Percentiles rank a stretch among this genome's conserved stretches.
These are phyloP conservation scores for Epinephelus lanceolatus DNA, from an alignment of 2,113 vertebrate genomes.

Conservation along the genomic window DNA sequence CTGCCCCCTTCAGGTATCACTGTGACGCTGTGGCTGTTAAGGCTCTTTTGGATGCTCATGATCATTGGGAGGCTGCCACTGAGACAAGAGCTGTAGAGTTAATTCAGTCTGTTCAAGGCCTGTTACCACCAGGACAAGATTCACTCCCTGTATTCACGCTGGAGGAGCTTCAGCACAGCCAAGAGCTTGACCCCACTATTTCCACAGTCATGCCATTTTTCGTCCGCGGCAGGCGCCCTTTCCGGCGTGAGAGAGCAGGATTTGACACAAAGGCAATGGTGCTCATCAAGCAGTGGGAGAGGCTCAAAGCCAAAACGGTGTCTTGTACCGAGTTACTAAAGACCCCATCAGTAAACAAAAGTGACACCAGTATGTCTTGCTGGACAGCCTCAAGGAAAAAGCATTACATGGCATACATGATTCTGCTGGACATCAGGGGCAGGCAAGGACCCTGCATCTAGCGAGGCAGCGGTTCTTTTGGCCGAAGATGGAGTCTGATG, in stretches of 20 bases:
- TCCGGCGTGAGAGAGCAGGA: neutral
- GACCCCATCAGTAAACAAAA: neutral
- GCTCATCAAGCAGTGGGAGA: constrained; percentile 18
- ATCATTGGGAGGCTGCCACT: neutral
- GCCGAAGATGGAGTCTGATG: constrained; percentile 1
- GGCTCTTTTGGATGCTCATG: neutral
- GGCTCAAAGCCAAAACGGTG: neutral
- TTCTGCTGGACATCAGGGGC: neutral
- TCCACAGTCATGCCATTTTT: constrained; percentile 14
- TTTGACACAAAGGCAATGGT: neutral
- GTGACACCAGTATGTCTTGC: too few relatives aligned
- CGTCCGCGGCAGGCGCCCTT: neutral
- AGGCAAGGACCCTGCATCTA: neutral
- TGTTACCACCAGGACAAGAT: neutral
- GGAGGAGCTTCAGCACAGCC: neutral
- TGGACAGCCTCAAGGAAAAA: neutral
- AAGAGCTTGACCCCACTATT: neutral
- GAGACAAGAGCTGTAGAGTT: neutral
- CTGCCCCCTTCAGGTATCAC: neutral
- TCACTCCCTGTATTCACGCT: constrained; percentile 7
- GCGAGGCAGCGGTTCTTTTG: neutral
- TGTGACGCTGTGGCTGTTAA: neutral
- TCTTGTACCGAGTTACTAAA: neutral
- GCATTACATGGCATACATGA: neutral
- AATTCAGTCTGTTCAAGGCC: neutral